These are phyloP conservation scores for Thaumatotibia leucotreta DNA, from an alignment of 1,140 invertebrate genomes.

Conservation along the genomic window DNA sequence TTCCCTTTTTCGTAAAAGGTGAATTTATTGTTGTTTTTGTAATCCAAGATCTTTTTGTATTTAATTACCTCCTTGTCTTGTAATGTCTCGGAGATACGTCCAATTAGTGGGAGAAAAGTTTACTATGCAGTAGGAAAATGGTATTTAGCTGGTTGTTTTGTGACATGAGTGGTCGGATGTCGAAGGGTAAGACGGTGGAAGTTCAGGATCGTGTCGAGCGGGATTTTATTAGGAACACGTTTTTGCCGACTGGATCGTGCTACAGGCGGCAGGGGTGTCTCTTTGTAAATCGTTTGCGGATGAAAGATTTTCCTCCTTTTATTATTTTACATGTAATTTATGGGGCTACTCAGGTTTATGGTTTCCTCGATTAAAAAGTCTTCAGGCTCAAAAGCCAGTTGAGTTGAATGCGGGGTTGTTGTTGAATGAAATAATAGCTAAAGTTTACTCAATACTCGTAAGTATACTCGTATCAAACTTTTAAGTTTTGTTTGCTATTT, in stretches of 20 bases:
- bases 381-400: constrained; percentile 37
- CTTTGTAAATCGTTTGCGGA: constrained; percentile 66
- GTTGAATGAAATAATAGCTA: background rate
- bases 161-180: background rate
- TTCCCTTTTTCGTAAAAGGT: constrained; percentile 34
- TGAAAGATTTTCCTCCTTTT: constrained; percentile 67
- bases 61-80: constrained; percentile 26
- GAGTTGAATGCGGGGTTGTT: background rate
- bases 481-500: no score
- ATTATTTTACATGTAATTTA: constrained; percentile 73
- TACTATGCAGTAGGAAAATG: constrained; percentile 9
- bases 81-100: background rate
- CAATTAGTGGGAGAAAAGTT: constrained; percentile 14
- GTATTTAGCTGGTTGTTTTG: background rate
- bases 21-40: constrained; percentile 37
- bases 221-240: constrained; percentile 46
- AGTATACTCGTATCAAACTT: no score
- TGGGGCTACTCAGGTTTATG: constrained; percentile 52
- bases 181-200: background rate
- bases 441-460: no score
- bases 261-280: constrained; percentile 47
- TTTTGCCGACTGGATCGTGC: constrained; percentile 51
- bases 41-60: constrained; percentile 29
- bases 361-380: constrained; percentile 42
- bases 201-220: constrained; percentile 10